phyloP scores from a whole-genome alignment of 2,888 invertebrate species.

The Yponomeuta evonymella region DNA sequence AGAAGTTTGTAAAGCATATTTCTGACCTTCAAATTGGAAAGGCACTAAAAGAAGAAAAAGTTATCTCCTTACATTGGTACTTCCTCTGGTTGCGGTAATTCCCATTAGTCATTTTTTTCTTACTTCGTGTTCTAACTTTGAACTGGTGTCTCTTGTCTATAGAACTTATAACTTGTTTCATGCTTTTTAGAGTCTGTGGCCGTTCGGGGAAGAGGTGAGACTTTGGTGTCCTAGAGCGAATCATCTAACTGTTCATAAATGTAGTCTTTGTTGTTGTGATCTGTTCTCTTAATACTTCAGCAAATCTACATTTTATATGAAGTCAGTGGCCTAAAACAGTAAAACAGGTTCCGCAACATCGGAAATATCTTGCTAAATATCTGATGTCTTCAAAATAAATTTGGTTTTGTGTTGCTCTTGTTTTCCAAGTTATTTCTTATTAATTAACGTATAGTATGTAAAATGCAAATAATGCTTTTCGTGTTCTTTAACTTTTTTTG shows the following conservation, averaged over 20 bases:
- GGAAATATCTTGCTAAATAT: too few species aligned
- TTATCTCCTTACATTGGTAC: too few species aligned
- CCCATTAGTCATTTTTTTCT: not conserved
- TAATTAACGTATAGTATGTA: too few species aligned
- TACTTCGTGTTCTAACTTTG: slow-evolving; percentile 29
- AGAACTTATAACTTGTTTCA: slow-evolving; percentile 60
- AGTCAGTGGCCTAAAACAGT: too few species aligned
- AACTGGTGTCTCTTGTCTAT: slow-evolving; percentile 28
- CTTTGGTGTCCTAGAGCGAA: slow-evolving; percentile 58
- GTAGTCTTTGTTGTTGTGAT: slow-evolving; percentile 30
- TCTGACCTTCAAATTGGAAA: too few species aligned
- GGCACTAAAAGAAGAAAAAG: too few species aligned
- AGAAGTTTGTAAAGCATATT: too few species aligned
- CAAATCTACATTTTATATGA: slow-evolving; percentile 17
- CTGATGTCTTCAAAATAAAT: too few species aligned
- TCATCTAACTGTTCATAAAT: slow-evolving; percentile 39
- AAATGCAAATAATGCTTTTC: not conserved
- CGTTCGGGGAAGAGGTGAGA: slow-evolving; percentile 75
- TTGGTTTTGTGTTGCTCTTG: too few species aligned
- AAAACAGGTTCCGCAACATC: too few species aligned
- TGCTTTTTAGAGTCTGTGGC: slow-evolving; percentile 76
- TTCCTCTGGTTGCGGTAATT: too few species aligned
- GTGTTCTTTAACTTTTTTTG: not conserved
- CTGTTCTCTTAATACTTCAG: slow-evolving; percentile 38
- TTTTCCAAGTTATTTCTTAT: too few species aligned